These are phyloP conservation scores for Pangasius djambal DNA, from an alignment of 2,797 vertebrate genomes.

Conservation along the genomic window DNA sequence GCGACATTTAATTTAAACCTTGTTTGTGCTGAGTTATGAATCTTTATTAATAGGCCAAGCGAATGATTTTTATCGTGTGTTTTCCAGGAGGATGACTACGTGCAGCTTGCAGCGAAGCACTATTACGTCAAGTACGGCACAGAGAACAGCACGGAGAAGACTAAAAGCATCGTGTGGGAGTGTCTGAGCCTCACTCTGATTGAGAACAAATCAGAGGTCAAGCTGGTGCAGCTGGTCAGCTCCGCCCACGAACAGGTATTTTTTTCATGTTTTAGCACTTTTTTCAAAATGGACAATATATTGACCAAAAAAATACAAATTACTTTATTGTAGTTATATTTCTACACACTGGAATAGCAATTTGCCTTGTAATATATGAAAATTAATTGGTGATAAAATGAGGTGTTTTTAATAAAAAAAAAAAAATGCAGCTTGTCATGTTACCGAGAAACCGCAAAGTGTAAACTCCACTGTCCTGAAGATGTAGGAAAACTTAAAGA, in stretches of 20 bases:
- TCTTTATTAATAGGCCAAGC: not conserved
- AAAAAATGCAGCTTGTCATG: not conserved
- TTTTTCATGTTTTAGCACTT: not conserved
- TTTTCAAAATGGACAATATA: not conserved
- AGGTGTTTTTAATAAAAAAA: not conserved
- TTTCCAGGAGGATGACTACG: conserved; percentile 86
- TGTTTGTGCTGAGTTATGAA: not conserved
- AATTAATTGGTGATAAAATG: not conserved
- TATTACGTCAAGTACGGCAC: conserved; percentile 83
- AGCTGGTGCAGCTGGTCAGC: conserved; percentile 83
- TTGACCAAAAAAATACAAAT: not conserved
- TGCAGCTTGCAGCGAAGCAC: conserved; percentile 83
- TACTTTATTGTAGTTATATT: not conserved
- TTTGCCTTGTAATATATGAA: not conserved
- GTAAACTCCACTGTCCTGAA: no score
- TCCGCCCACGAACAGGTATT: conserved; percentile 79
- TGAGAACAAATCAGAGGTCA: conserved; percentile 81
- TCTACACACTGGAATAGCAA: not conserved
- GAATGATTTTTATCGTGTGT: not conserved
- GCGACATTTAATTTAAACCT: not conserved
- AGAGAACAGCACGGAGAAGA: conserved; percentile 61
- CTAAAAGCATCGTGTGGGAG: conserved; percentile 78
- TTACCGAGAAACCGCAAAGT: no score
- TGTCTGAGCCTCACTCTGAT: conserved; percentile 81
- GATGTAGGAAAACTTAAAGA: not conserved